These are phyloP conservation scores for Montipora foliosa DNA, from an alignment of 64 coral and sea anemone genomes.

Conservation along the genomic window DNA sequence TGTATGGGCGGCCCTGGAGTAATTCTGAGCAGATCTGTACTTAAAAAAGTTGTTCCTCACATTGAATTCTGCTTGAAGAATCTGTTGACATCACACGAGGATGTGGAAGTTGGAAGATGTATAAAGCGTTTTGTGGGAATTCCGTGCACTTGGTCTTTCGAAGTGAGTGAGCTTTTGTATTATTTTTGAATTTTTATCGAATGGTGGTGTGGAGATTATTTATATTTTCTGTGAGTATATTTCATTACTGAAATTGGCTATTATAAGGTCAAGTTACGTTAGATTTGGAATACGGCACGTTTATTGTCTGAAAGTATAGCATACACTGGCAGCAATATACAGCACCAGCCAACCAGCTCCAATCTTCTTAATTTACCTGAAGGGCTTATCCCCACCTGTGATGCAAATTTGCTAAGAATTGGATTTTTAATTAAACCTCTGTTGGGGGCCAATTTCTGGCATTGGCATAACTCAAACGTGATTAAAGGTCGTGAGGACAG, in stretches of 20 bases:
- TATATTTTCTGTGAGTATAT: neutral
- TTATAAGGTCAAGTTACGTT: too few species aligned
- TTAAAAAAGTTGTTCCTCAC: constrained; percentile 92
- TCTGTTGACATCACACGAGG: constrained; percentile 90
- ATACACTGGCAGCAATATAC: too few species aligned
- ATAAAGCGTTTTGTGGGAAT: constrained; percentile 94
- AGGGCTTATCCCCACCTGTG: too few species aligned
- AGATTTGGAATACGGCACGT: too few species aligned
- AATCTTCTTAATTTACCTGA: too few species aligned
- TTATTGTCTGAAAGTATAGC: too few species aligned
- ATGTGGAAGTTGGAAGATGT: constrained; percentile 95
- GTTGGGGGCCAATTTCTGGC: too few species aligned
- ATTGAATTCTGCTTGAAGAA: constrained; percentile 92
- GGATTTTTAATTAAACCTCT: too few species aligned
- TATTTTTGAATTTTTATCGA: neutral
- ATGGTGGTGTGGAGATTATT: neutral
- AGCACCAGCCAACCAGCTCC: too few species aligned
- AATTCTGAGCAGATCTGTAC: constrained; percentile 85
- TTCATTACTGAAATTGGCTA: neutral
- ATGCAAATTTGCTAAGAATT: too few species aligned
- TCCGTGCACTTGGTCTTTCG: constrained; percentile 95
- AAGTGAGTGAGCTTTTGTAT: constrained; percentile 66
- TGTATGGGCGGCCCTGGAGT: constrained; percentile 98
- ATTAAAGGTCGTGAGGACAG: too few species aligned
- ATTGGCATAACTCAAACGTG: too few species aligned